A percentile compares a stretch with the other conserved stretches of the same genome.
phyloP scores from a whole-genome alignment of 2,888 invertebrate genomes.

The Tenthredo distinguenda region DNA sequence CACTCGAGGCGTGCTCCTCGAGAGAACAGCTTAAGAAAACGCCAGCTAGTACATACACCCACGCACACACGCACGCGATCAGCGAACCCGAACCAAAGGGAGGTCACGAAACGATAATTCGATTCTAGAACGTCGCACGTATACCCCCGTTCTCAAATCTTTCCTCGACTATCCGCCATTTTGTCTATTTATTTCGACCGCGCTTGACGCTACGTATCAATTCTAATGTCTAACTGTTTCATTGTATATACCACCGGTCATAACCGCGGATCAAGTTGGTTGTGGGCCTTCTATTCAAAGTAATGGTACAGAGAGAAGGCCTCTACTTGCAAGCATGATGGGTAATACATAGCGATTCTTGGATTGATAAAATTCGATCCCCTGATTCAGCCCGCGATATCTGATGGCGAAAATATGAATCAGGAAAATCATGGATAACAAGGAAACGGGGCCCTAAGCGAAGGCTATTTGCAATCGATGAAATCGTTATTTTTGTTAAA shows the following conservation, averaged over 20 bases:
- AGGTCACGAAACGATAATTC: constrained; percentile 25
- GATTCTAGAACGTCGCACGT: constrained; percentile 45
- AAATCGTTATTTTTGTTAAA: background rate
- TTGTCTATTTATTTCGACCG: constrained; percentile 6
- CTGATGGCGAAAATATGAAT: background rate
- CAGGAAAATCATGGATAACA: background rate
- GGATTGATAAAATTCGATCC: background rate
- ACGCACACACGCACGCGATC: constrained; percentile 59
- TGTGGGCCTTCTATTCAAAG: background rate
- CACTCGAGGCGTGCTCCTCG: constrained; percentile 49
- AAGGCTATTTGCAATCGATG: background rate
- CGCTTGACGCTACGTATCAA: background rate
- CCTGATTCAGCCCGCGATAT: background rate
- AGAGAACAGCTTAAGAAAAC: constrained; percentile 57
- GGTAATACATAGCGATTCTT: background rate
- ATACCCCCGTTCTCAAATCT: background rate
- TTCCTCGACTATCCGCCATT: constrained; percentile 1
- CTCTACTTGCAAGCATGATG: background rate
- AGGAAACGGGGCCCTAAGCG: too few relatives aligned
- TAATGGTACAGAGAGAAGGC: background rate
- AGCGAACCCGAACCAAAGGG: constrained; percentile 49
- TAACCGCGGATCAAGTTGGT: background rate
- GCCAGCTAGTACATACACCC: constrained; percentile 60
- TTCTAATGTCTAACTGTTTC: constrained; percentile 34
- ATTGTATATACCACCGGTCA: background rate